Evolutionary conservation across 2,888 invertebrate species (phyloP).

Genomic region (Onchidella celtica): DNA sequence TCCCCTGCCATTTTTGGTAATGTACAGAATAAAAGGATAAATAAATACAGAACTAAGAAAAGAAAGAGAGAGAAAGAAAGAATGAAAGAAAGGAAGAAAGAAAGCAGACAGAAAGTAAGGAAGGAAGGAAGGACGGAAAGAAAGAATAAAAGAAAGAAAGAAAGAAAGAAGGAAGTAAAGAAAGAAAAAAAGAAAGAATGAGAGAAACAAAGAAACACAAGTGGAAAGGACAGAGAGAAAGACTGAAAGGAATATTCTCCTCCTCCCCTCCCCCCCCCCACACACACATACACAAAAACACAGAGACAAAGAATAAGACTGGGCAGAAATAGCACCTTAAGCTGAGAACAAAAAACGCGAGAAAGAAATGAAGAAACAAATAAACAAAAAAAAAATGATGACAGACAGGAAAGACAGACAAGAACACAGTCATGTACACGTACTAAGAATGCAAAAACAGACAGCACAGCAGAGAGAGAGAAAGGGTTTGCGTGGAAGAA

Average conservation of each 20-base stretch:
- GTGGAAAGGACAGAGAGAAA: neutral
- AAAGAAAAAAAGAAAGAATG: neutral
- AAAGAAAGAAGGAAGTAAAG: neutral
- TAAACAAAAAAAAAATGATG: too few relatives aligned
- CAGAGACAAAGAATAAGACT: too few relatives aligned
- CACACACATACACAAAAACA: too few relatives aligned
- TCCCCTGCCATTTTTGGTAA: too few relatives aligned
- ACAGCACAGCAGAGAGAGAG: neutral
- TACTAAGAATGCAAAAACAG: too few relatives aligned
- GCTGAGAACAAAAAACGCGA: neutral
- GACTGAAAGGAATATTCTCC: too few relatives aligned
- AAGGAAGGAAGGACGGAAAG: neutral
- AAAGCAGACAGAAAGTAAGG: neutral
- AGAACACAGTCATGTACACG: too few relatives aligned
- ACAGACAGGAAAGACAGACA: neutral
- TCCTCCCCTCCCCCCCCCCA: too few relatives aligned
- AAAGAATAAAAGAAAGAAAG: neutral
- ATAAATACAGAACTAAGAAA: neutral
- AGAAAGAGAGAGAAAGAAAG: neutral
- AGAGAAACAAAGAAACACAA: neutral
- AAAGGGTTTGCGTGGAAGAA: too few relatives aligned
- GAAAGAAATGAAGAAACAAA: neutral
- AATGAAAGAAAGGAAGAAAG: neutral
- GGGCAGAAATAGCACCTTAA: too few relatives aligned
- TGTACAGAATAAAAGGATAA: too few relatives aligned